A percentile compares a stretch with the other conserved stretches of the same genome.
phyloP scores from a whole-genome alignment of 2,888 invertebrate species.

The Conistra vaccinii region DNA sequence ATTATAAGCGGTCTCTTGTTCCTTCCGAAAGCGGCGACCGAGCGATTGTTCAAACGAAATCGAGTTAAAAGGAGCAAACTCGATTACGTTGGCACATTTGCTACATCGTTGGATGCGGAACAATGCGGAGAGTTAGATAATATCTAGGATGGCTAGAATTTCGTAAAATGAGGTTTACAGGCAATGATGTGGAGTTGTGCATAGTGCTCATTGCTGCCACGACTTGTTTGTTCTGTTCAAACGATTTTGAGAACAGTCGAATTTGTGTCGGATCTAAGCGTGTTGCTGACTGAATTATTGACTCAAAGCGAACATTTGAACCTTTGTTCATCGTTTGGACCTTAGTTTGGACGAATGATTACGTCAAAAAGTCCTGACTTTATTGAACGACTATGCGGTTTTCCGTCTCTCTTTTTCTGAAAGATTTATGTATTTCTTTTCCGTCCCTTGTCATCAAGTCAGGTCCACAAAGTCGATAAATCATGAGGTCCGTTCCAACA shows the following conservation, averaged over 20 bases:
- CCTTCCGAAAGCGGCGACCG: not conserved
- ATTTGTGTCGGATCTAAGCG: not conserved
- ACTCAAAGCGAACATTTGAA: not conserved
- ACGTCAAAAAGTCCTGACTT: not conserved
- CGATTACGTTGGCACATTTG: constrained; percentile 26
- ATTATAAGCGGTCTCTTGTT: constrained; percentile 1
- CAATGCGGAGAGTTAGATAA: constrained; percentile 41
- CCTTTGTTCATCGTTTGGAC: no score
- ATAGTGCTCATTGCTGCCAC: not conserved
- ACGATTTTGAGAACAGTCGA: not conserved
- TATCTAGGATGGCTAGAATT: constrained; percentile 12
- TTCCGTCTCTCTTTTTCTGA: not conserved
- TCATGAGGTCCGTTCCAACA: not conserved
- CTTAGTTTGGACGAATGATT: not conserved
- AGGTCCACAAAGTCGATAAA: not conserved
- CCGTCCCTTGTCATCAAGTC: not conserved
- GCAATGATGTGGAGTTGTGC: not conserved
- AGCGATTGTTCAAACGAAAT: constrained; percentile 21
- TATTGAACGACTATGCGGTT: not conserved
- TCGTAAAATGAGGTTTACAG: not conserved
- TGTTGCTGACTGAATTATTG: constrained; percentile 5
- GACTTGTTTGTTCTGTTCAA: not conserved
- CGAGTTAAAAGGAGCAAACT: constrained; percentile 20
- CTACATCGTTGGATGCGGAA: constrained; percentile 32
- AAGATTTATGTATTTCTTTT: not conserved